A percentile compares a stretch with the other conserved stretches of the same genome.
Conservation (phyloP, 2,888 invertebrate species). For the Cenopis cana region DNA sequence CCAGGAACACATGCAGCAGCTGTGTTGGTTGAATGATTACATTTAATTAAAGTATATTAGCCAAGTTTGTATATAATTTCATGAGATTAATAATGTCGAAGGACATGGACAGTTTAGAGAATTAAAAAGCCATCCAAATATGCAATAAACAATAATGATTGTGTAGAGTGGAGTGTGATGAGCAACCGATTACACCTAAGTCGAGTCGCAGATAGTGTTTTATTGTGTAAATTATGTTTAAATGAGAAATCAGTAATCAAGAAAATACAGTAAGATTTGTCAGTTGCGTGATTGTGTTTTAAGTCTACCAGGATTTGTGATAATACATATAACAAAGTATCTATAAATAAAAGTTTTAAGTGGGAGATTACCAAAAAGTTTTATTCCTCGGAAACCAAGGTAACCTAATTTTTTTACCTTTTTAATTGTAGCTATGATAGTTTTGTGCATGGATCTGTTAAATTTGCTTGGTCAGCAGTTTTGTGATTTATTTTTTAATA, state of each 20-base stretch:
- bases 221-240: slow-evolving; percentile 85
- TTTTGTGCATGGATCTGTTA: slow-evolving; percentile 22
- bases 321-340: slow-evolving; percentile 89
- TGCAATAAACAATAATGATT: slow-evolving; percentile 82
- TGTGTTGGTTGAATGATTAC: slow-evolving; percentile 61
- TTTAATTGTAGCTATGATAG: slow-evolving; percentile 39
- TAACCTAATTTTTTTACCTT: slow-evolving; percentile 62
- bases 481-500: neutral
- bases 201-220: slow-evolving; percentile 81
- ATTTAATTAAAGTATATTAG: slow-evolving; percentile 82
- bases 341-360: slow-evolving; percentile 86
- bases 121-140: slow-evolving; percentile 82
- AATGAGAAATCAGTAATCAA: slow-evolving; percentile 83
- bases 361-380: slow-evolving; percentile 84
- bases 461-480: slow-evolving; percentile 25
- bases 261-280: slow-evolving; percentile 82
- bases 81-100: slow-evolving; percentile 80
- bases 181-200: slow-evolving; percentile 79
- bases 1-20: slow-evolving; percentile 59
- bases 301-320: slow-evolving; percentile 91
- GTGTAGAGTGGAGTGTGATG: slow-evolving; percentile 80
- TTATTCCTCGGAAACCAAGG: slow-evolving; percentile 77
- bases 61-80: slow-evolving; percentile 84
- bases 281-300: slow-evolving; percentile 88
- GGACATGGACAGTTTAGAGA: slow-evolving; percentile 77